phyloP scores from a whole-genome alignment of 2,888 invertebrate species.

The Diadegma fenestrale region DNA sequence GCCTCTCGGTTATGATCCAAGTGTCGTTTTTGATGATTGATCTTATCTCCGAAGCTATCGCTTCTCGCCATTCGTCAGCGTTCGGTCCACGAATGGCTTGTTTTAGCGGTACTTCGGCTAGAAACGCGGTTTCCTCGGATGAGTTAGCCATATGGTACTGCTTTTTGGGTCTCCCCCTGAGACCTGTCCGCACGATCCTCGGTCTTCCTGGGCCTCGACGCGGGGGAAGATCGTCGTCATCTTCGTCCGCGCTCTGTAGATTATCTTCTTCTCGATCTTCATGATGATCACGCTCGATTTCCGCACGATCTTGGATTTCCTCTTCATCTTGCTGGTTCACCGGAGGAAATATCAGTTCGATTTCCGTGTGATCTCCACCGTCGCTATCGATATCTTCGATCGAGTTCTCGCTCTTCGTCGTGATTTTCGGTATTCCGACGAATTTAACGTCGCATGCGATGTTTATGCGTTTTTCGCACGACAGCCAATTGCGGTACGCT shows the following conservation, averaged over 20 bases:
- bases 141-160: background rate
- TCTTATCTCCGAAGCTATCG: slow-evolving; percentile 41
- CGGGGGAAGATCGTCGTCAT: background rate
- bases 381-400: no score
- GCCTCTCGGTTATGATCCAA: slow-evolving; percentile 51
- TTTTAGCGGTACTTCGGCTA: slow-evolving; percentile 4
- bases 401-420: background rate
- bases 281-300: no score
- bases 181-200: background rate
- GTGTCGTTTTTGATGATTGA: slow-evolving; percentile 59
- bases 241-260: background rate
- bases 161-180: slow-evolving; percentile 13
- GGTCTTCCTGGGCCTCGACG: slow-evolving; percentile 10
- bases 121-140: background rate
- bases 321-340: no score
- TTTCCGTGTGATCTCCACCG: background rate
- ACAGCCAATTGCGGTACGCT: slow-evolving; percentile 57
- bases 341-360: background rate
- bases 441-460: slow-evolving; percentile 56
- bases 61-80: slow-evolving; percentile 15
- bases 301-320: no score
- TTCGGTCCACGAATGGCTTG: background rate
- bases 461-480: slow-evolving; percentile 51
- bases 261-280: background rate
- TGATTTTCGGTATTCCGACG: background rate